Conservation (phyloP, 1,140 invertebrate species). For the Pseudomyrmex dendroicus region DNA sequence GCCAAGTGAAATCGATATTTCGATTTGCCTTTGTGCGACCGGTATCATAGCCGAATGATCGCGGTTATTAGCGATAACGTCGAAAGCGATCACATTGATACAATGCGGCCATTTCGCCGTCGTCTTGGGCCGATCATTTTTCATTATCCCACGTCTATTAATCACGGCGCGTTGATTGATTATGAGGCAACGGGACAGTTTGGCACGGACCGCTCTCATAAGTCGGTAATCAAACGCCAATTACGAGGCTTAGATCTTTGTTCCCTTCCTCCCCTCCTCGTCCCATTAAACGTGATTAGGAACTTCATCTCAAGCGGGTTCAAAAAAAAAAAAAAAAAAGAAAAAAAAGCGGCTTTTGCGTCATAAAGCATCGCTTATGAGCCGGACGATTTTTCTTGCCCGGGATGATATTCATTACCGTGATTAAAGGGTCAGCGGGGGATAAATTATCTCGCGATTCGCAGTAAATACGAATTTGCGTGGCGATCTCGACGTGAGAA, state of each 20-base stretch:
- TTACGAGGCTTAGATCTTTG: constrained; percentile 40
- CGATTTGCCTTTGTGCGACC: neutral
- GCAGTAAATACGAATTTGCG: constrained; percentile 45
- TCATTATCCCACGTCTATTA: constrained; percentile 46
- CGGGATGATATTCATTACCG: constrained; percentile 36
- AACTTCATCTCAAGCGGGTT: constrained; percentile 6
- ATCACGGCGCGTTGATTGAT: constrained; percentile 57
- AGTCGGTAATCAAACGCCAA: constrained; percentile 51
- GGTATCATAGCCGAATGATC: neutral
- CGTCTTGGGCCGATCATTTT: constrained; percentile 40
- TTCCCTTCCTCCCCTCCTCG: neutral
- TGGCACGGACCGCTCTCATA: constrained; percentile 34
- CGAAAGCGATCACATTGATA: neutral
- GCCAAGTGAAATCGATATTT: neutral
- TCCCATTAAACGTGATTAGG: constrained; percentile 4
- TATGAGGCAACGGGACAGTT: constrained; percentile 25
- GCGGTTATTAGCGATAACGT: constrained; percentile 24
- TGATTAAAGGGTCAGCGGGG: constrained; percentile 36
- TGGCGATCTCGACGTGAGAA: neutral
- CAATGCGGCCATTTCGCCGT: neutral
- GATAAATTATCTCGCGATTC: constrained; percentile 45
- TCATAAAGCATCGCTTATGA: constrained; percentile 30
- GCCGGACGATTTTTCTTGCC: constrained; percentile 12
- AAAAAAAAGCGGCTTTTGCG: constrained; percentile 19
- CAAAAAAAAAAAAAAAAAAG: neutral